Evolutionary conservation across 2,797 vertebrate species (phyloP).

Genomic region (Sebastes hubbsi): DNA sequence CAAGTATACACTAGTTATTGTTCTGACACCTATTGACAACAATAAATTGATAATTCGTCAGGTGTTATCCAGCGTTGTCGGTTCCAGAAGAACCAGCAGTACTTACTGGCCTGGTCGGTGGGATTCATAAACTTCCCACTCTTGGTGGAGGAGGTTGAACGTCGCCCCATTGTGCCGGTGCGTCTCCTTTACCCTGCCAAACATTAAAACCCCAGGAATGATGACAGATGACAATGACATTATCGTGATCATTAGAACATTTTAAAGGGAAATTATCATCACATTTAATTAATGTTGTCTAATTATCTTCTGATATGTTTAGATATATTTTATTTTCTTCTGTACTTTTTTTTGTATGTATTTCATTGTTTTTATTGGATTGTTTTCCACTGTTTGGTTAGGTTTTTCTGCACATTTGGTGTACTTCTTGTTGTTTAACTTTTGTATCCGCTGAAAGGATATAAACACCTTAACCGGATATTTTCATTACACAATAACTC

Average conservation of each 20-base stretch:
- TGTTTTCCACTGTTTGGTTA: too few species aligned
- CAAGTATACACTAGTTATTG: background rate
- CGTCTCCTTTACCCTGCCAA: constrained; percentile 61
- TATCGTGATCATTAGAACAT: too few species aligned
- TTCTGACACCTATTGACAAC: background rate
- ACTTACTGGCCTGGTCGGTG: constrained; percentile 98
- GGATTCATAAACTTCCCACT: constrained; percentile 99
- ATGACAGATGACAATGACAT: background rate
- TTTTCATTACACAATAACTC: background rate
- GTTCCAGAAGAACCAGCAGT: background rate
- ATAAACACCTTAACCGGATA: too few species aligned
- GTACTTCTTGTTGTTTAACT: too few species aligned
- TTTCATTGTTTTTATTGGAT: too few species aligned
- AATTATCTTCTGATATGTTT: too few species aligned
- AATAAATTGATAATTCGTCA: background rate
- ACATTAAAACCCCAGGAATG: background rate
- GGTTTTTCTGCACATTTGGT: too few species aligned
- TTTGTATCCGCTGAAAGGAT: background rate
- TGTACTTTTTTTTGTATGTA: too few species aligned
- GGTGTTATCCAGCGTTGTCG: background rate
- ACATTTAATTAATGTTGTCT: too few species aligned
- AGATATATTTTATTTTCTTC: too few species aligned
- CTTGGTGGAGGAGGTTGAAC: constrained; percentile 99
- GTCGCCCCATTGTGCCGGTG: constrained; percentile 89
- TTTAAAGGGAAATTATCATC: too few species aligned